Evolutionary conservation across 2,113 vertebrate genomes (phyloP).

Genomic region (Circaetus cinerascens): DNA sequence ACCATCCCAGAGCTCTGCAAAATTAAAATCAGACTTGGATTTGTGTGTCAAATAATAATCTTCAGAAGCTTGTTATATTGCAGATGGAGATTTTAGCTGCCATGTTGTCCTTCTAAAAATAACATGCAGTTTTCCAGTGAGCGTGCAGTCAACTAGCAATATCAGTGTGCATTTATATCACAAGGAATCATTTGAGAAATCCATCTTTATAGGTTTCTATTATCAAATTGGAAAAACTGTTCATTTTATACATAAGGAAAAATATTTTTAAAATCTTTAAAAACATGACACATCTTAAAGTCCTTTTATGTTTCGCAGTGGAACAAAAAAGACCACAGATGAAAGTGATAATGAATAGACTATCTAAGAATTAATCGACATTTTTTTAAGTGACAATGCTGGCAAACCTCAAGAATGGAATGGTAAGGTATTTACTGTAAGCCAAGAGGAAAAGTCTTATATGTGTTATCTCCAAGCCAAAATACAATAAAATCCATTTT

Average conservation of each 20-base stretch:
- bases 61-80: slow-evolving; percentile 60
- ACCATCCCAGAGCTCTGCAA: not conserved
- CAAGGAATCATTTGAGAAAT: slow-evolving; percentile 25
- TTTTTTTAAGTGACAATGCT: not conserved
- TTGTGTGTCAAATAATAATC: slow-evolving; percentile 46
- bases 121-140: slow-evolving; percentile 49
- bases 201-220: not conserved
- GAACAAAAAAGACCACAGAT: not conserved
- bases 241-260: not conserved
- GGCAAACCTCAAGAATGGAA: not conserved
- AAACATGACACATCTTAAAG: not conserved
- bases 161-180: slow-evolving; percentile 16
- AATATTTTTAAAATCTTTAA: not conserved
- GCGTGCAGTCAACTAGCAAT: slow-evolving; percentile 48
- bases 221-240: not conserved
- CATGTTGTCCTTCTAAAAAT: slow-evolving; percentile 73
- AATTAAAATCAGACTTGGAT: slow-evolving; percentile 34
- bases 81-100: slow-evolving; percentile 69
- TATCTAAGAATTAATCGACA: not conserved
- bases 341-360: not conserved
- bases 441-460: slow-evolving; percentile 25
- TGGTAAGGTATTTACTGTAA: not conserved
- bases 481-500: not conserved
- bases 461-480: not conserved
- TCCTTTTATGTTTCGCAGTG: not conserved